Evolutionary conservation across 1,140 invertebrate genomes (phyloP), one percentile per base, ranked within the genome.

Genomic region (Lepeophtheirus salmonis): DNA sequence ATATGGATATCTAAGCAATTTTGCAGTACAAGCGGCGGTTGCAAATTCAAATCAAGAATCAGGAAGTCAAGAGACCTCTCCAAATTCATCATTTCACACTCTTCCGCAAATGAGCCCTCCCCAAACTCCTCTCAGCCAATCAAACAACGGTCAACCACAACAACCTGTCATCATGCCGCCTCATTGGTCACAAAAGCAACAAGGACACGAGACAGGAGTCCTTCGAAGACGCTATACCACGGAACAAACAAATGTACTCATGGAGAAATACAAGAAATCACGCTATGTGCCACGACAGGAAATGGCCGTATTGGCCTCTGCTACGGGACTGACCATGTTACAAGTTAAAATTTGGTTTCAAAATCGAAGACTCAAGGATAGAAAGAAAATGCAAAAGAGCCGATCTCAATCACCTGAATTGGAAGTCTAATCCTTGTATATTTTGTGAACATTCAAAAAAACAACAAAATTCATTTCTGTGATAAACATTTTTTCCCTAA

Each of bases 291-390:
- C 50, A 13, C n/a, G 50, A 52, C n/a, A 12, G 6, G 50, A 52
- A 52, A 52, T 52, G 50, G 50, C 50, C 10, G 21, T 22, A 4
- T 21, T 52, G 12, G 50, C 50, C 4, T 4, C 4, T 6, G 21
- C n/a, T 12, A 52, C 50, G 50, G 50, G 21, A 12, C 50, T 52
- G 4, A 18, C 50, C 50, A 52, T 52, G 50, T 16, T 52, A 10
- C 50, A 52, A 52, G 50, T 52, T 16, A 52, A 52, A 16, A 52
- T 52, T 21, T 52, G 50, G 50, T 52, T 52, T 16, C 50, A 52
- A 52, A 52, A 52, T 21, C 50, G 50, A 21, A 16, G 50, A 16
- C 50, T 52, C n/a, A 52, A 52, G 16, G 50, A 52, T 10, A 12
- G 50, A 21, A 52, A 52, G 21, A 52, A 16, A 16, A 6, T 41